Base-by-base conservation (phyloP, 2,888 invertebrate species). In the Branchellion lobata region DNA sequence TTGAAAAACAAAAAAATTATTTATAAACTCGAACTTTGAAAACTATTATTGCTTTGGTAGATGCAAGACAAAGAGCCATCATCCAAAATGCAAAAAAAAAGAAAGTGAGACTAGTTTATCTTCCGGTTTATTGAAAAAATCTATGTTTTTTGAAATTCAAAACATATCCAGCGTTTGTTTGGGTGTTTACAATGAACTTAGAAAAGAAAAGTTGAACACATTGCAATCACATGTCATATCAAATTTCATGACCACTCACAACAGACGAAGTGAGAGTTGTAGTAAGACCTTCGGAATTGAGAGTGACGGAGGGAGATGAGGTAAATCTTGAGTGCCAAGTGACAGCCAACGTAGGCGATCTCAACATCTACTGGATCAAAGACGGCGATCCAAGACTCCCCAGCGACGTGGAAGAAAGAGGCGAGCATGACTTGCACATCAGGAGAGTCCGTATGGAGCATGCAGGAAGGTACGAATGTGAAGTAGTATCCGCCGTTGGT, bases 281-380 rank as follows among this genome's bases (percentile, higher is more conserved):
- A n/a, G 61, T 57, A 3, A 57, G 24, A n/a, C 61, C 61, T 24
- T 57, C 61, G 14, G 61, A 57, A 5, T 5, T 57, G 21, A 24
- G 21, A 57, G 61, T 57, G 3, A 57, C n/a, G 5, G 61, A 57
- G 21, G 61, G 61, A 14, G 61, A 24, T 18, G 61, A 57, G 21
- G 61, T 57, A 3, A 57, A 18, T n/a, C 61, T 57, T 14, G 61
- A 57, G 24, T 57, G 61, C 61, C 5, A 57, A 5, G 61, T 57
- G n/a, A n/a, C 3, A 5, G 21, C 61, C 8, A 57, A 57, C 61
- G 21, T 57, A 18, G 11, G 3, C 24, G 5, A 57, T n/a, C 24
- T 57, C n/a, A 57, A 57, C 61, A 57, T 57, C 61, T 57, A 57
- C 61, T 57, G 61, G 61, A 57, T 24, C 14, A 57, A 57, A 57